phyloP scores from a whole-genome alignment of 2,113 vertebrate genomes.

The Pogonocichla stellata region DNA sequence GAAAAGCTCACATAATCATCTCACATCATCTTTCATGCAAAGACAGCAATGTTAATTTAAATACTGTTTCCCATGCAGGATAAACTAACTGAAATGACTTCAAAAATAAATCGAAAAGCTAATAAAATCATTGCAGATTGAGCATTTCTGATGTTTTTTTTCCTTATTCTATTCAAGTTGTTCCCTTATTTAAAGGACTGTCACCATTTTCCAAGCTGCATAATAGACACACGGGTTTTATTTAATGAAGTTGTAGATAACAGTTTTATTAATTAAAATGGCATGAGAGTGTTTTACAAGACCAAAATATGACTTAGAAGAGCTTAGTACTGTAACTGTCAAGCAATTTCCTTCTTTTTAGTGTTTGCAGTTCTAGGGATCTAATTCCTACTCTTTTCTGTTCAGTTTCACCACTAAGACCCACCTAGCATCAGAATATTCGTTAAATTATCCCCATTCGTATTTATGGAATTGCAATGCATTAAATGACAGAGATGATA shows the following conservation, averaged over 20 bases:
- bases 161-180: background rate
- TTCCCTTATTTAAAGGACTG: background rate
- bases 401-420: background rate
- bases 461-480: background rate
- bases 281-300: background rate
- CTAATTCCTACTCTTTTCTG: background rate
- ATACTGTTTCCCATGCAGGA: background rate
- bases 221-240: background rate
- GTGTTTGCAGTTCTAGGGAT: background rate
- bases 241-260: background rate
- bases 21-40: background rate
- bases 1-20: background rate
- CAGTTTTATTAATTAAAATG: background rate
- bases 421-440: background rate
- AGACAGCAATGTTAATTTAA: background rate
- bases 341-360: background rate
- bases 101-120: background rate
- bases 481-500: background rate
- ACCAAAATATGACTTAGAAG: background rate
- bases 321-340: background rate
- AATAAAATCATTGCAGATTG: background rate
- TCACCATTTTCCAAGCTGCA: background rate
- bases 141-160: background rate
- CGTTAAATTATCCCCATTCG: background rate
- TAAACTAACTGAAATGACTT: background rate